A percentile compares a stretch with the other conserved stretches of the same genome.
These are phyloP conservation scores for Protaetia brevitarsis DNA, from an alignment of 1,140 invertebrate genomes.

Conservation along the genomic window DNA sequence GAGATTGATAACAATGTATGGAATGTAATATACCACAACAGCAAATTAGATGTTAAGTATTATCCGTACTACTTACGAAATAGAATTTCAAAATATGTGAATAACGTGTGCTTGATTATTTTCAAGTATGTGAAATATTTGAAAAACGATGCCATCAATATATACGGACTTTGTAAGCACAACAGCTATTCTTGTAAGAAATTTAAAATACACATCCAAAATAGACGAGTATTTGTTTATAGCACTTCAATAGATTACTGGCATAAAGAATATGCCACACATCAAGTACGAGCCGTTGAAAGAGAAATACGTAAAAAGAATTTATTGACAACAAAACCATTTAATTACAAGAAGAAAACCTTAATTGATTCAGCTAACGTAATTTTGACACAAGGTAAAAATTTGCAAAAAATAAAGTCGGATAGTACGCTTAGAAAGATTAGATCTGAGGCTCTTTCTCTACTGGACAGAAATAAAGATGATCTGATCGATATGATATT, in stretches of 20 bases:
- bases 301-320: neutral
- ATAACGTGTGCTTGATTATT: no score
- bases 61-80: no score
- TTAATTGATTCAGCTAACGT: neutral
- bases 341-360: conserved; percentile 9
- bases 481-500: conserved; percentile 3
- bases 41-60: no score
- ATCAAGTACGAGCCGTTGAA: conserved; percentile 12
- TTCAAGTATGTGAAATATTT: no score
- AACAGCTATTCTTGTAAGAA: conserved; percentile 8
- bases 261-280: conserved; percentile 5
- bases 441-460: conserved; percentile 1
- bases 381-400: neutral
- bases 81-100: no score
- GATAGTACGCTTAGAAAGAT: conserved; percentile 14
- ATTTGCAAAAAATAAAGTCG: conserved; percentile 15
- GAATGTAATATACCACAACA: no score
- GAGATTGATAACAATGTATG: no score
- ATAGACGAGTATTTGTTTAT: neutral
- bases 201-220: conserved; percentile 9
- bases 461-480: conserved; percentile 1
- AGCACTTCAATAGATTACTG: conserved; percentile 7
- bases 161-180: conserved; percentile 5
- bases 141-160: no score
- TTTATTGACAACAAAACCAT: neutral